These are phyloP conservation scores for Elegia similella DNA, from an alignment of 2,888 invertebrate genomes.

Conservation along the genomic window DNA sequence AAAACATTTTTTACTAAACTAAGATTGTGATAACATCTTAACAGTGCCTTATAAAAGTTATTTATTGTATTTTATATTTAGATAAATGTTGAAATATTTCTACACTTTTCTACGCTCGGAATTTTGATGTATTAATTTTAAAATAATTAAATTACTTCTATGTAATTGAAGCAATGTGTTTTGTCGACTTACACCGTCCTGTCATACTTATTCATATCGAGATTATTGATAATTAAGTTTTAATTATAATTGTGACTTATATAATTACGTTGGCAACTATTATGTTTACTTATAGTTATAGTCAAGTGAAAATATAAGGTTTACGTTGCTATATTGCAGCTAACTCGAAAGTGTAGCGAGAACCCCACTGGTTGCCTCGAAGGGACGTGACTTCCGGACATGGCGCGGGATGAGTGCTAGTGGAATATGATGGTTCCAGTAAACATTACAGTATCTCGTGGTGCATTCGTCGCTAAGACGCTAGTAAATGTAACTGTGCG, in stretches of 20 bases:
- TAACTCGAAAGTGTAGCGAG: conserved; percentile 32
- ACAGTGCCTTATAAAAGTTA: conserved; percentile 75
- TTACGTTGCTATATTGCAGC: conserved; percentile 43
- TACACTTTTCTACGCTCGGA: conserved; percentile 63
- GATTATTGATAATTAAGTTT: conserved; percentile 75
- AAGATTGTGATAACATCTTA: conserved; percentile 78
- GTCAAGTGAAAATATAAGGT: conserved; percentile 42
- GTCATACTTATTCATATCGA: conserved; percentile 70
- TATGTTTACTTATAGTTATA: conserved; percentile 45
- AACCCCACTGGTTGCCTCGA: conserved; percentile 7
- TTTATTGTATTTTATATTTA: conserved; percentile 75
- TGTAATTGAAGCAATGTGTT: conserved; percentile 62
- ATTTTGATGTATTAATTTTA: conserved; percentile 61
- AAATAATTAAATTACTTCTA: conserved; percentile 63
- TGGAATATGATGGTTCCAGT: neutral
- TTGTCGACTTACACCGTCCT: conserved; percentile 80
- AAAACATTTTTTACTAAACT: conserved; percentile 47
- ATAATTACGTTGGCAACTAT: conserved; percentile 67
- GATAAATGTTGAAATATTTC: conserved; percentile 67
- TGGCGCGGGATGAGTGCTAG: neutral
- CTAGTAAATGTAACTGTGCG: conserved; percentile 17
- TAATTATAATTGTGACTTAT: conserved; percentile 65
- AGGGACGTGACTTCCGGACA: neutral
- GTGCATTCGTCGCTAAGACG: conserved; percentile 3
- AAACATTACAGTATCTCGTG: neutral